phyloP scores from a whole-genome alignment of 2,113 vertebrate species.

The Engraulis encrasicolus region DNA sequence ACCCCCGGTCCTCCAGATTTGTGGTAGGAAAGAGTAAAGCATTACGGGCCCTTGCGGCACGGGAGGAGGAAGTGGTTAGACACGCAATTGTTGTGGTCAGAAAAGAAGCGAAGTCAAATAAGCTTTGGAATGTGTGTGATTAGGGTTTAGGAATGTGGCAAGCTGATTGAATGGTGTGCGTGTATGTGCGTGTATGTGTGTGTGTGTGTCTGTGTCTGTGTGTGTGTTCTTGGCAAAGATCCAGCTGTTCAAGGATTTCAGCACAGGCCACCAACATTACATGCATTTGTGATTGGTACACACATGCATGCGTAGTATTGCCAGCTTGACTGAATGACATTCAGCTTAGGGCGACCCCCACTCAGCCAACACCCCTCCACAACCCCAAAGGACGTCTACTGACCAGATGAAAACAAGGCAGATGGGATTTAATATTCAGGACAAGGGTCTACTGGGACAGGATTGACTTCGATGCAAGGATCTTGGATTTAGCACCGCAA shows the following conservation, averaged over 20 bases:
- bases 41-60: conserved; percentile 60
- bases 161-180: background rate
- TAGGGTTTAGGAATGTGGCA: background rate
- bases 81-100: background rate
- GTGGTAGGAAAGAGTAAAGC: conserved; percentile 70
- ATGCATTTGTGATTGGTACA: background rate
- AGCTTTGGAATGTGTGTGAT: background rate
- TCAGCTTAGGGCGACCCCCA: conserved; percentile 19
- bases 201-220: background rate
- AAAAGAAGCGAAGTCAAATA: background rate
- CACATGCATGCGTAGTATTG: background rate
- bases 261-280: background rate
- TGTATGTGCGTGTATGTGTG: background rate
- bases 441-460: background rate
- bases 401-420: conserved; percentile 7
- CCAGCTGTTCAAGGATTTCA: conserved; percentile 35
- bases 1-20: too few species aligned
- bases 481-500: background rate
- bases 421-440: conserved; percentile 9
- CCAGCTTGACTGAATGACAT: background rate
- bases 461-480: background rate
- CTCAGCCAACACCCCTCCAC: too few species aligned
- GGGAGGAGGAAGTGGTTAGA: conserved; percentile 19
- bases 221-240: background rate
- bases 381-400: background rate